Evolutionary conservation across 2,113 vertebrate species (phyloP), one percentile per base, ranked within the genome.

Genomic region (Triplophysa tibetana): DNA sequence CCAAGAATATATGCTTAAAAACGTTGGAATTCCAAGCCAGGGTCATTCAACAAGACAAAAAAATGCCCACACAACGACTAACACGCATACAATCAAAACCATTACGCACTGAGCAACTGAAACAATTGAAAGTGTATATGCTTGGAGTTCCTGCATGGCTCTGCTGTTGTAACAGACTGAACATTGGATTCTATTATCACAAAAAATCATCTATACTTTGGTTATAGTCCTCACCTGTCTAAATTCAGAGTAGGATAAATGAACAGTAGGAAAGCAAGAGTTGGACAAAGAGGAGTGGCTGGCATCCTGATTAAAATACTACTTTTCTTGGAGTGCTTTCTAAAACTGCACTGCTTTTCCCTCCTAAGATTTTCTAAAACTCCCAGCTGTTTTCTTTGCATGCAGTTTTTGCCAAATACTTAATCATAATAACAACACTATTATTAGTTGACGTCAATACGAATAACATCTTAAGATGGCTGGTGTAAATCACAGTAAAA

Each of bases 361-460:
- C 70, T 80, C 72, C 67, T 65, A 11, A 21, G 82, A 75, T 85
- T 76, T 78, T 58, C 80, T 67, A 79, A 76, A 67, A 79, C 72
- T 89, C 87, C 81, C 81, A 69, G 81, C 83, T 90, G 87, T 89
- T 91, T 90, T 89, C 86, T 86, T 82, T 82, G 82, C 84, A 56
- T 68, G 76, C 69, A 24, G 29, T 87, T 82, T 70, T 70, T 21
- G 87, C 90, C 89, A 90, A 86, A 87, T 76, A 85, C 83, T 87
- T 89, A 81, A 88, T 85, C 58, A 79, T 83, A 86, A 83, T 85
- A 88, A 89, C 81, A 90, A 84, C 86, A 87, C 80, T 86, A 88
- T 87, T 86, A 85, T 86, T 16, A 70, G 84, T 85, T 88, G 89
- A 91, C 88, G 87, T 90, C 87, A 90, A 85, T 86, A 81, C 80